Conservation (phyloP, 2,797 vertebrate genomes). For the Acrossocheilus wenchowensis region DNA sequence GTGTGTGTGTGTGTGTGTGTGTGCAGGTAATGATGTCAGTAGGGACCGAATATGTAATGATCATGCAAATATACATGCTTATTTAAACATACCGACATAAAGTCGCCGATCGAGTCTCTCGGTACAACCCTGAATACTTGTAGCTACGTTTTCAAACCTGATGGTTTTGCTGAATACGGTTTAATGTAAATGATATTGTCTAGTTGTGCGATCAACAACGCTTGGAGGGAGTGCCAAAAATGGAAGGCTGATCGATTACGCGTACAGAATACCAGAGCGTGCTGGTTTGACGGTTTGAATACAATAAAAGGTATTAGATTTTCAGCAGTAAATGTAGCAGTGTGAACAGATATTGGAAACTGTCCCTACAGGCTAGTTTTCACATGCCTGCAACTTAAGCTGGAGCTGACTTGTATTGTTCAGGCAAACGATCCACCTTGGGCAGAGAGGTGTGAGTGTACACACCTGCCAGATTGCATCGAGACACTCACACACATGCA, state of each 20-base stretch:
- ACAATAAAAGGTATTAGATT: constrained; percentile 44
- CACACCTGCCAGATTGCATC: constrained; percentile 26
- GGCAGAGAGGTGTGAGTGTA: constrained; percentile 16
- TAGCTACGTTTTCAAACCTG: not conserved
- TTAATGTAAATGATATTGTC: constrained; percentile 27
- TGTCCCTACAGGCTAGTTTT: constrained; percentile 38
- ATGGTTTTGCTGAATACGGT: not conserved
- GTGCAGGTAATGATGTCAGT: constrained; percentile 55
- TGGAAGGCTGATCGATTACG: constrained; percentile 27
- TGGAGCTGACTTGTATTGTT: constrained; percentile 55
- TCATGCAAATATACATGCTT: constrained; percentile 48
- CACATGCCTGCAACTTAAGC: constrained; percentile 42
- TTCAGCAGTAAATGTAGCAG: constrained; percentile 35
- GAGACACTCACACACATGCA: constrained; percentile 39
- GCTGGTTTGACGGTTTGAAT: constrained; percentile 29
- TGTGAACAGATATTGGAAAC: constrained; percentile 37
- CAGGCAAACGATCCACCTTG: constrained; percentile 56
- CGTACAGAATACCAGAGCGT: constrained; percentile 15
- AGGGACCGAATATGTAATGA: constrained; percentile 51
- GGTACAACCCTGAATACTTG: not conserved
- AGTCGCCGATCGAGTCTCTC: not conserved
- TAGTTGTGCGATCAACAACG: constrained; percentile 31
- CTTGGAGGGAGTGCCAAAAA: constrained; percentile 16
- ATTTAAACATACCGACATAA: constrained; percentile 39
- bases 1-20: constrained; percentile 12